Base-by-base conservation (phyloP, 1,140 invertebrate species). In the Fopius arisanus region DNA sequence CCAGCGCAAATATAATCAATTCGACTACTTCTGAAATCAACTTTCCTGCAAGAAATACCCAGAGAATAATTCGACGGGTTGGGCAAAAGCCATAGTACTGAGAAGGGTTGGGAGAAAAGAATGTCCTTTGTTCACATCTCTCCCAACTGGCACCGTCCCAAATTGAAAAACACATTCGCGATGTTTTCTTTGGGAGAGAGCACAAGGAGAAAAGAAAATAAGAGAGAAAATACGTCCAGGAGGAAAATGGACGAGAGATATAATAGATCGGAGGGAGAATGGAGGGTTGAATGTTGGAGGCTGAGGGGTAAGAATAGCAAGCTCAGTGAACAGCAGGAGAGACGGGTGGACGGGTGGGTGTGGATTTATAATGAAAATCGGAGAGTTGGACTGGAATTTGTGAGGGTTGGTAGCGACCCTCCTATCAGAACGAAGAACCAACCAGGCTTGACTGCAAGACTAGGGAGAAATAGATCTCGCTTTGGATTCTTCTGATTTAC, bases 311-410 rank as follows among this genome's bases (percentile, higher is more conserved):
- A 77, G 67, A 74, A 73, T 70, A 71, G 43, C 62, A 26, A 14
- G 19, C 37, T 48, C 37, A 67, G 70, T 65, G 70, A 31, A 70
- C 54, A 26, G 54, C 62, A 48, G 40, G 67, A 59, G 41, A 66
- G 41, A 67, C 72, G 69, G 62, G 31, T 16, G 19, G 62, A 23
- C 10, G 73, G 12, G 77, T 21, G 74, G 73, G 77, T 81, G 82
- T 84, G 84, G 83, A 88, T 88, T 88, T 88, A 88, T 87, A 88
- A 87, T 87, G 86, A 87, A 88, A 87, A 80, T 81, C 79, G 81
- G 82, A 78, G 83, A 87, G 83, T 87, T 83, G 79, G 83, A 85
- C 78, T 84, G 76, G 80, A 80, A 86, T 88, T 87, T 87, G 86
- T 77, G 82, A 87, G 85, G 83, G 83, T 82, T 81, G 70, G 68